phyloP scores from a whole-genome alignment of 2,113 vertebrate species.

The Holacanthus passer region DNA sequence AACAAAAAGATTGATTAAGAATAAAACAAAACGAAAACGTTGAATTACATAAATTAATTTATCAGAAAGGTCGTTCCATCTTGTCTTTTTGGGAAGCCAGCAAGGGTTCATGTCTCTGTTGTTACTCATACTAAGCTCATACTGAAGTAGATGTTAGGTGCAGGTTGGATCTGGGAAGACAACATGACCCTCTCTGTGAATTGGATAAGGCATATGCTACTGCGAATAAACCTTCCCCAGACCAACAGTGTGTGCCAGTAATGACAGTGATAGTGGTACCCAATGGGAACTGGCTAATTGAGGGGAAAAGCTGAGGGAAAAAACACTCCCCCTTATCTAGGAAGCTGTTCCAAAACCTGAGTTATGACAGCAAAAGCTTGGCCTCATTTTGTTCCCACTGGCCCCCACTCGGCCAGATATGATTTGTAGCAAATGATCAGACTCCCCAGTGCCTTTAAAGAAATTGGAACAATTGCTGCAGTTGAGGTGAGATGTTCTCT shows the following conservation, averaged over 20 bases:
- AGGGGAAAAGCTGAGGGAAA: neutral
- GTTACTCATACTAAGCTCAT: neutral
- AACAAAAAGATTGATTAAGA: neutral
- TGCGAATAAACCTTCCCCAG: neutral
- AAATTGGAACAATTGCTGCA: neutral
- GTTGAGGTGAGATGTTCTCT: neutral
- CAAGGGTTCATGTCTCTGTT: neutral
- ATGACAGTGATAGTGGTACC: neutral
- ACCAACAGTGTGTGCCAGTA: neutral
- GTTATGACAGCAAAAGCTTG: slow-evolving; percentile 8
- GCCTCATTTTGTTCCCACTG: slow-evolving; percentile 28
- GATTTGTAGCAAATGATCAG: slow-evolving; percentile 37
- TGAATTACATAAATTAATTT: too few relatives aligned
- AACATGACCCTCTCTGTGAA: neutral
- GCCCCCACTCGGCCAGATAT: slow-evolving; percentile 32
- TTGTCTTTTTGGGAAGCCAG: slow-evolving; percentile 20
- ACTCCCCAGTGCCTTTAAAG: slow-evolving; percentile 1
- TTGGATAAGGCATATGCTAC: neutral
- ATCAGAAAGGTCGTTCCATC: neutral
- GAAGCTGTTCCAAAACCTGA: slow-evolving; percentile 19
- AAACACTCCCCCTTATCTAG: neutral
- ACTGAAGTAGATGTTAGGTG: neutral
- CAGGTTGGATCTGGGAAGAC: neutral
- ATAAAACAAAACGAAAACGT: neutral
- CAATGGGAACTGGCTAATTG: neutral